Evolutionary conservation across 2,888 invertebrate genomes (phyloP), one percentile per base, ranked within the genome.

Genomic region (Parochlus steinenii): DNA sequence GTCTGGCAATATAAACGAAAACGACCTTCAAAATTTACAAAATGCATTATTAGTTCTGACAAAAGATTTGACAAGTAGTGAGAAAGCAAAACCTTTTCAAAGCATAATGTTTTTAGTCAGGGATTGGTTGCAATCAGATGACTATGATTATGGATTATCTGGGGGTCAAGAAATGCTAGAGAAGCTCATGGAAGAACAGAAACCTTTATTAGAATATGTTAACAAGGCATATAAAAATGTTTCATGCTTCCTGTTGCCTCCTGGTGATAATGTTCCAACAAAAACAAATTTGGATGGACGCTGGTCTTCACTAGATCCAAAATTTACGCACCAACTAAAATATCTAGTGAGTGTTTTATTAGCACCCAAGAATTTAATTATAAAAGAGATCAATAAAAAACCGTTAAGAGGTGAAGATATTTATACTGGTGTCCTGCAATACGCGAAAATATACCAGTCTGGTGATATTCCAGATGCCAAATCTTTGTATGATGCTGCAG

Each of bases 31-130:
- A 18, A 15, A 31, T 32, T 22, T 37, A 6, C 37, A 37, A 19
- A 16, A 31, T 10, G 31, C 31, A 5, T 31, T 32, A 2, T 31
- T 26, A 37, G 31, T 31, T 20, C 27, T 26, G 4, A 25, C 26
- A 20, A 12, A 31, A 3, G 31, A 31, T 12, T 6, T 11, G 3
- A 16, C 11, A 22, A 11, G 23, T 4, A 28, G 20, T 22, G 3
- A n/a, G 3, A 26, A 31, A 16, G 24, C 24, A n/a, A n/a, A n/a
- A 26, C 23, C 37, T 8, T 37, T 37, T 22, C 37, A 37, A 27
- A 25, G n/a, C n/a, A 26, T 37, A 16, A 31, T 31, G 18, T 37
- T 37, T 31, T 25, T 37, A n/a, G 18, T 37, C 10, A 24, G 37
- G 10, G 35, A 35, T 8, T 35, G 22, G 28, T 22, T 14, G 6